Base-by-base conservation (phyloP, 2,888 invertebrate species). In the Zele albiditarsus region DNA sequence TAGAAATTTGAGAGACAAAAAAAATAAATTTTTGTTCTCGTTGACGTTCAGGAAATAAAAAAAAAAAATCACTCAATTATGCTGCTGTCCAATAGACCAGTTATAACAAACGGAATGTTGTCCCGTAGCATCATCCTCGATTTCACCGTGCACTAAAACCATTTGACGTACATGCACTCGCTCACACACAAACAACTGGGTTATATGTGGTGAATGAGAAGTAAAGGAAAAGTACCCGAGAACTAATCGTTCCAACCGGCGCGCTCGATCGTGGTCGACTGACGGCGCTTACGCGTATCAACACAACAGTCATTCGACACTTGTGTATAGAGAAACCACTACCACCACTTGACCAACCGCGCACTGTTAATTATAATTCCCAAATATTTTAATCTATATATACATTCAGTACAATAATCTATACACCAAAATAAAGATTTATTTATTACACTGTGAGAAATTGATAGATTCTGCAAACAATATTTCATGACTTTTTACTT, bases 261-360 rank as follows among this genome's bases (percentile, higher is more conserved):
- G 46, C 71, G 71, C 60, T 71, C 60, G 62, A 71, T 62, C 42
- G 71, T 71, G 27, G 71, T 62, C 71, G 60, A 71, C 71, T 71
- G 71, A 71, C 25, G 20, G 63, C 28, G 63, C 33, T 33, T 63
- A 28, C 28, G 31, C 31, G 63, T 63, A 33, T 53, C 53, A 53
- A 53, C 53, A 53, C 53, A 53, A 53, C 53, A 53, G 53, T 53
- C 25, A 62, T 49, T 53, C 60, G 63, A 46, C 49, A 63, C 69
- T 62, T 70, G 33, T 53, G 20, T 20, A 23, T 53, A 20, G 20
- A 53, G 20, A 53, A n/a, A 20, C 46, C n/a, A 53, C 46, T 70
- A 53, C 38, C 65, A 65, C 62, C 53, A 70, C 69, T 62, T 20
- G 53, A 31, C 53, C 68, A n/a, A n/a, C 31, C 46, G 27, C 68